These are phyloP conservation scores for Aleiodes alternator DNA, from an alignment of 2,888 invertebrate genomes.

Conservation along the genomic window DNA sequence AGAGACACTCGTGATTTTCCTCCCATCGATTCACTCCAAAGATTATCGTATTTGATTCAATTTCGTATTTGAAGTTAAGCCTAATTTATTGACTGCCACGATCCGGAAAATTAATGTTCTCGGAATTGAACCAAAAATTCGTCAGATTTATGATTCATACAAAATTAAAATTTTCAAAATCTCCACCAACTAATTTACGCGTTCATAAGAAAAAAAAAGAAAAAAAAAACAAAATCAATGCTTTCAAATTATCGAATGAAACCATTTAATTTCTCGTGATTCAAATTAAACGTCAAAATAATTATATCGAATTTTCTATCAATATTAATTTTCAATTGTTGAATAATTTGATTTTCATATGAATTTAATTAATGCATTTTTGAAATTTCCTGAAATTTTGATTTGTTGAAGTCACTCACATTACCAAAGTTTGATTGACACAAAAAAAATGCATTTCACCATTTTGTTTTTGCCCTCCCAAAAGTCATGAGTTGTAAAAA, in stretches of 20 bases:
- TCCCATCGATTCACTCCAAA: slow-evolving; percentile 63
- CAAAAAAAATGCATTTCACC: no score
- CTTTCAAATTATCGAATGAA: no score
- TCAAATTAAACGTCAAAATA: neutral
- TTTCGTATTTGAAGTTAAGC: slow-evolving; percentile 58
- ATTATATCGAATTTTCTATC: neutral
- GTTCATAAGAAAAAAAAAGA: no score
- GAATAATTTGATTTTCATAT: neutral
- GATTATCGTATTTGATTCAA: slow-evolving; percentile 68
- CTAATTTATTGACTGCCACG: slow-evolving; percentile 54
- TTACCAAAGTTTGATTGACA: no score
- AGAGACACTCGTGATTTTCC: slow-evolving; percentile 55
- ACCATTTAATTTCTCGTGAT: no score
- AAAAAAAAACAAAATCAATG: no score
- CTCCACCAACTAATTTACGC: no score
- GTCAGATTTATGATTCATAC: neutral
- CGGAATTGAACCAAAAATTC: slow-evolving; percentile 42
- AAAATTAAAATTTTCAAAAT: neutral
- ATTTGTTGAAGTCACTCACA: neutral
- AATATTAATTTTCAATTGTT: neutral
- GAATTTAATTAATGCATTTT: neutral
- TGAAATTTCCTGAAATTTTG: neutral
- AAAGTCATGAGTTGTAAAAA: no score
- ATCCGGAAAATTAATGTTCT: slow-evolving; percentile 6
- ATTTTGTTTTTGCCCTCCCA: no score